Conservation (phyloP, 2,113 vertebrate genomes). For the Melanerpes formicivorus region DNA sequence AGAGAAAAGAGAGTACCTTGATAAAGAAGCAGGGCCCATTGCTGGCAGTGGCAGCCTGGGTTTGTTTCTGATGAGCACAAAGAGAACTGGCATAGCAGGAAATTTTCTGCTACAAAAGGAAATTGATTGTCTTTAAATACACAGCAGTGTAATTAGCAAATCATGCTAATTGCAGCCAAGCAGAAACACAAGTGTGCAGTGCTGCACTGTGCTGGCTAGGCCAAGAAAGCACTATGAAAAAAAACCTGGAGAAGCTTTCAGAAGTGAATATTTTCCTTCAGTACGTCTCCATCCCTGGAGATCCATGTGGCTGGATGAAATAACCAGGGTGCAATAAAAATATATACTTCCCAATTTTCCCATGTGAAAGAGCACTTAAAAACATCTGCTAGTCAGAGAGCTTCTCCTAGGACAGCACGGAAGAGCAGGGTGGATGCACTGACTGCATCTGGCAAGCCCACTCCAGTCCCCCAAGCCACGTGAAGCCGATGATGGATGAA, state of each 20-base stretch:
- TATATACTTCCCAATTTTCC: constrained; percentile 1
- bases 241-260: background rate
- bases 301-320: background rate
- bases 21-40: background rate
- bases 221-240: background rate
- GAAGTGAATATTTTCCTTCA: constrained; percentile 34
- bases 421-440: background rate
- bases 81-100: constrained; percentile 6
- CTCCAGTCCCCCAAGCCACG: background rate
- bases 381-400: constrained; percentile 44
- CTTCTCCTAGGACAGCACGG: background rate
- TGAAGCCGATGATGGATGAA: background rate
- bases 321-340: constrained; percentile 10
- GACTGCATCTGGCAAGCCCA: background rate
- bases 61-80: constrained; percentile 18
- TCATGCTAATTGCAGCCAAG: background rate
- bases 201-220: background rate
- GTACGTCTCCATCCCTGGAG: constrained; percentile 39
- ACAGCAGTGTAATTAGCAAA: background rate
- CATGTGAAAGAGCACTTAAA: constrained; percentile 31
- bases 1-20: background rate
- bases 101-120: constrained; percentile 35
- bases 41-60: background rate
- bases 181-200: background rate
- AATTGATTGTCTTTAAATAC: constrained; percentile 35